Evolutionary conservation across 1,140 invertebrate species (phyloP).

Genomic region (Drosophila athabasca): DNA sequence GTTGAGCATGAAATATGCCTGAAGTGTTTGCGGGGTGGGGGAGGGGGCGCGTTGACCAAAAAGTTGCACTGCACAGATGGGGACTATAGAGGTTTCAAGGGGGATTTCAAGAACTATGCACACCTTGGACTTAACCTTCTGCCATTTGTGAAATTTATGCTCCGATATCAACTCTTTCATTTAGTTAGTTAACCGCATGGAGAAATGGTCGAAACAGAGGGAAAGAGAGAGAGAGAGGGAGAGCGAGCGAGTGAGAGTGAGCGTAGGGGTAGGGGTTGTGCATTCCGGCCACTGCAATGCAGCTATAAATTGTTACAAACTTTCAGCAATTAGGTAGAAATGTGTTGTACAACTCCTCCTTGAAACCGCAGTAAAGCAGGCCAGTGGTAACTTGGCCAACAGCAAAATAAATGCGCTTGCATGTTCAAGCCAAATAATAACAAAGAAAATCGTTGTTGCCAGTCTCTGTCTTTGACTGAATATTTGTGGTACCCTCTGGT

Average conservation of each 20-base stretch:
- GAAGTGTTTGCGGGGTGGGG: conserved; percentile 42
- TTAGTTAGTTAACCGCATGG: conserved; percentile 47
- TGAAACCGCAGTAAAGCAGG: conserved; percentile 42
- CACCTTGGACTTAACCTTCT: conserved; percentile 46
- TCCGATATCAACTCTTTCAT: conserved; percentile 59
- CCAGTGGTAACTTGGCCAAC: conserved; percentile 42
- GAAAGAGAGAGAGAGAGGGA: not conserved
- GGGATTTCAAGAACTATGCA: conserved; percentile 27
- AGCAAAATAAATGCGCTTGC: conserved; percentile 74
- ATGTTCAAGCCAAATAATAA: conserved; percentile 74
- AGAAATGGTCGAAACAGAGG: not conserved
- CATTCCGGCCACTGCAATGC: conserved; percentile 69
- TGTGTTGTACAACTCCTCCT: conserved; percentile 65
- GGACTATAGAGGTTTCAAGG: not conserved
- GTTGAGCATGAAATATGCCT: conserved; percentile 75
- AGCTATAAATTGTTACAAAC: conserved; percentile 78
- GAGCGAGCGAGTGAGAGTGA: no score
- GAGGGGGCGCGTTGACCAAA: not conserved
- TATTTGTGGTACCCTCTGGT: no score
- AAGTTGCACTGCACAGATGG: conserved; percentile 38
- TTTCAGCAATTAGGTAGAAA: conserved; percentile 74
- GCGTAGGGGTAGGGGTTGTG: not conserved
- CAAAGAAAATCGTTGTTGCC: conserved; percentile 56
- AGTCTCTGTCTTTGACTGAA: no score
- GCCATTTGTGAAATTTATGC: conserved; percentile 49